Percentiles rank a stretch among this genome's conserved stretches.
Conservation (phyloP, 1,140 invertebrate species). For the Panagrolaimus sp. region DNA sequence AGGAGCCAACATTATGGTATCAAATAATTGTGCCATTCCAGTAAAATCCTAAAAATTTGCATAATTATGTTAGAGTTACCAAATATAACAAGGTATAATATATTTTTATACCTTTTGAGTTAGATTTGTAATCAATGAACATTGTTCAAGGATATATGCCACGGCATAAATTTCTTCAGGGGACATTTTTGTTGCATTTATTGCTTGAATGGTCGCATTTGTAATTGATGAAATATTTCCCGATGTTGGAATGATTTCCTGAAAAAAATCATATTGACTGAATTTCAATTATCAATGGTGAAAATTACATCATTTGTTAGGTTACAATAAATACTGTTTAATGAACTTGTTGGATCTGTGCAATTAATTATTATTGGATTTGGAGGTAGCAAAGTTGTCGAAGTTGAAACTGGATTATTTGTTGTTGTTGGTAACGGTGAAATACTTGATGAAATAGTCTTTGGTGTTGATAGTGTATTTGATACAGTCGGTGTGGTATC, state of each 20-base stretch:
- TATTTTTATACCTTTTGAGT: background rate
- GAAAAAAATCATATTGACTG: background rate
- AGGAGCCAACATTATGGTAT: background rate
- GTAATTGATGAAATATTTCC: background rate
- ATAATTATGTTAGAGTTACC: background rate
- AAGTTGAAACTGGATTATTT: background rate
- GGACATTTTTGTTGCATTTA: background rate
- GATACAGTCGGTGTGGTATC: background rate
- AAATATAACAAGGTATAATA: background rate
- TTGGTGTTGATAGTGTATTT: background rate
- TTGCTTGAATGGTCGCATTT: background rate
- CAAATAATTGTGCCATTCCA: background rate
- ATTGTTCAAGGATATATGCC: background rate
- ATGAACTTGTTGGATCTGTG: background rate
- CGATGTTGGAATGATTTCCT: background rate
- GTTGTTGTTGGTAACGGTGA: background rate
- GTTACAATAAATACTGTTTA: background rate
- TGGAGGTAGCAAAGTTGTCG: background rate
- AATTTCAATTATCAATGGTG: background rate
- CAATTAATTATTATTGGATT: background rate
- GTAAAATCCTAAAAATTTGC: background rate
- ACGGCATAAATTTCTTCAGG: background rate
- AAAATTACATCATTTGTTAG: background rate
- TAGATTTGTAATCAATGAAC: background rate
- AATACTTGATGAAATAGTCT: background rate